Base-by-base conservation (phyloP, 2,888 invertebrate species). In the Agrochola macilenta region DNA sequence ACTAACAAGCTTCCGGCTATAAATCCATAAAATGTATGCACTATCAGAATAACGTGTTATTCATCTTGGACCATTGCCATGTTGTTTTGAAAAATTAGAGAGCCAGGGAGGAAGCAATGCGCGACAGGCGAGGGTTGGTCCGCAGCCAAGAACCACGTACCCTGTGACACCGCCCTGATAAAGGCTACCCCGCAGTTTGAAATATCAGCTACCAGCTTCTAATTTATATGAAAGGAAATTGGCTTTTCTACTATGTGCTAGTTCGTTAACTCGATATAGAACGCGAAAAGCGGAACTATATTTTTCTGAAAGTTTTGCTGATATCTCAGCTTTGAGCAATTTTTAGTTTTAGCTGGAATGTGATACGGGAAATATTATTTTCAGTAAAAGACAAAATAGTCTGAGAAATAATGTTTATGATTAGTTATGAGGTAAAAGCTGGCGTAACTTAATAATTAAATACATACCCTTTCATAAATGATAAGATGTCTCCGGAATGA, bases 51-150 rank as follows among this genome's bases (percentile, higher is more conserved):
- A 92, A 90, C 91, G 90, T 91, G 93, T 91, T 93, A 92, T 92
- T 91, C 91, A 91, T 91, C 81, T 95, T 95, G 95, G 95, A 94
- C 80, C 89, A 30, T 65, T 91, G 95, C 95, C 95, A 95, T 93
- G 91, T 92, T 93, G 94, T 95, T 95, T 95, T 95, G 93, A 95
- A 95, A 95, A 95, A 95, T 94, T 94, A 92, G 91, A 93, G 92
- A 91, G 87, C 85, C 76, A 87, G 84, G 74, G 87, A 87, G 87
- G 88, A 87, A 83, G 88, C 83, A 81, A 72, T 81, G 81, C 83
- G 82, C 87, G 87, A 89, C 90, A 89, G 86, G 85, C 87, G 82
- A 78, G 78, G 79, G 84, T 95, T 95, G 95, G 95, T 93, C 79
- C 87, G 64, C 84, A 87, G 93, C 95, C 95, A 95, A 95, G 92